Conservation (phyloP, 2,113 vertebrate species). For the Pseudorhombus dupliciocellatus region DNA sequence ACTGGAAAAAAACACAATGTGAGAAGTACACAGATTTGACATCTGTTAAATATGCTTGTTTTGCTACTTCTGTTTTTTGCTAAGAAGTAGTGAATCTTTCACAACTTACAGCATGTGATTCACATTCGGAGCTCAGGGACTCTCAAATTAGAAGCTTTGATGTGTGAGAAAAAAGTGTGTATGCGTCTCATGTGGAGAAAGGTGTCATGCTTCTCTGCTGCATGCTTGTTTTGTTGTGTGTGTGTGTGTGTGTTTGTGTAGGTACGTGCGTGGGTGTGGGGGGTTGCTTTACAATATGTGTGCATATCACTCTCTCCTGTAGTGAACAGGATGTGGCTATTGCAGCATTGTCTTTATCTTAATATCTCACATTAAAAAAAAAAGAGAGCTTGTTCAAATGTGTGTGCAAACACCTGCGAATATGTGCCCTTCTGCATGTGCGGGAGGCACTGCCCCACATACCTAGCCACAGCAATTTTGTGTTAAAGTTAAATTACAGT, state of each 20-base stretch:
- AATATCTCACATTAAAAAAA: constrained; percentile 68
- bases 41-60: constrained; percentile 31
- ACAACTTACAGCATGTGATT: constrained; percentile 54
- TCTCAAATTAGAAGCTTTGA: constrained; percentile 77
- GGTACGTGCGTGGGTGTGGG: constrained; percentile 4
- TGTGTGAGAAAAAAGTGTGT: constrained; percentile 73
- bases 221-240: constrained; percentile 43
- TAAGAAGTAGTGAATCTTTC: constrained; percentile 51
- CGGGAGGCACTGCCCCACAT: constrained; percentile 57
- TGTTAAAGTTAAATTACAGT: constrained; percentile 85
- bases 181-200: constrained; percentile 66
- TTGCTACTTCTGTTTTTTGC: constrained; percentile 51
- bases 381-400: constrained; percentile 42
- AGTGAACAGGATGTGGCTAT: constrained; percentile 80
- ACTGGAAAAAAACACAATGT: not conserved
- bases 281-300: constrained; percentile 32
- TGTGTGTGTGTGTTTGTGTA: constrained; percentile 5
- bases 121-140: constrained; percentile 65
- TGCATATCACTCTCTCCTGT: constrained; percentile 51
- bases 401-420: constrained; percentile 31
- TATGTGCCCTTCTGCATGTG: not conserved
- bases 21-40: constrained; percentile 34
- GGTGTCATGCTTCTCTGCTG: constrained; percentile 64
- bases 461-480: constrained; percentile 80
- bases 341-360: constrained; percentile 74